Conservation (phyloP, 2,888 invertebrate genomes). For the Morpho deidamia region DNA sequence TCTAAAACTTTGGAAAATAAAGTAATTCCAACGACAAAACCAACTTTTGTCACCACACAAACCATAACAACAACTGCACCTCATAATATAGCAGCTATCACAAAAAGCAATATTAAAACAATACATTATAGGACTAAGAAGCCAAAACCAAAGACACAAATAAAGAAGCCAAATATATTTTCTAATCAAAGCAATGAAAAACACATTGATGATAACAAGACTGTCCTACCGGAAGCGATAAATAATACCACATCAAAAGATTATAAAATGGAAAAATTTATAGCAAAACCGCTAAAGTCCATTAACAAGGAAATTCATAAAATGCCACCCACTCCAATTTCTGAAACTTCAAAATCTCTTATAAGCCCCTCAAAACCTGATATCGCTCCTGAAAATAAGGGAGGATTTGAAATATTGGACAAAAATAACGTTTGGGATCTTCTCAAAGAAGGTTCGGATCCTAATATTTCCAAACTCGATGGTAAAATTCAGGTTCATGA, state of each 20-base stretch:
- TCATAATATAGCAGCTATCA: constrained; percentile 59
- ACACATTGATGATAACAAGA: constrained; percentile 32
- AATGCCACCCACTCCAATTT: constrained; percentile 64
- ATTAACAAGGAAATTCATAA: constrained; percentile 75
- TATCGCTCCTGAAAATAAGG: constrained; percentile 69
- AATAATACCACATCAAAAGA: constrained; percentile 52
- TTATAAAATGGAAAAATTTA: constrained; percentile 37
- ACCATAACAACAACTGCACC: constrained; percentile 32
- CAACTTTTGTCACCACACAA: constrained; percentile 10
- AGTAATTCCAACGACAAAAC: neutral
- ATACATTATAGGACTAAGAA: constrained; percentile 66
- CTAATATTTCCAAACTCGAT: constrained; percentile 51
- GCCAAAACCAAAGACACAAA: constrained; percentile 57
- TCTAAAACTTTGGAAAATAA: neutral
- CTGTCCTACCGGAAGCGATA: constrained; percentile 27
- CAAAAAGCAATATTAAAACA: constrained; percentile 60
- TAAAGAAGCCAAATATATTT: constrained; percentile 48
- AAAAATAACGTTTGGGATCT: constrained; percentile 81
- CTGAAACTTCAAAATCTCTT: constrained; percentile 67
- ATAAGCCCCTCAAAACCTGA: constrained; percentile 47
- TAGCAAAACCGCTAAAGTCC: constrained; percentile 56
- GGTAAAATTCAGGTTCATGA: constrained; percentile 56
- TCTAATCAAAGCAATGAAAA: constrained; percentile 33
- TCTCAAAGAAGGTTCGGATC: constrained; percentile 73
- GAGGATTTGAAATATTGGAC: constrained; percentile 77